Conservation (phyloP, 53 echinoderm and acorn worm genomes). For the Luidia sarsii region DNA sequence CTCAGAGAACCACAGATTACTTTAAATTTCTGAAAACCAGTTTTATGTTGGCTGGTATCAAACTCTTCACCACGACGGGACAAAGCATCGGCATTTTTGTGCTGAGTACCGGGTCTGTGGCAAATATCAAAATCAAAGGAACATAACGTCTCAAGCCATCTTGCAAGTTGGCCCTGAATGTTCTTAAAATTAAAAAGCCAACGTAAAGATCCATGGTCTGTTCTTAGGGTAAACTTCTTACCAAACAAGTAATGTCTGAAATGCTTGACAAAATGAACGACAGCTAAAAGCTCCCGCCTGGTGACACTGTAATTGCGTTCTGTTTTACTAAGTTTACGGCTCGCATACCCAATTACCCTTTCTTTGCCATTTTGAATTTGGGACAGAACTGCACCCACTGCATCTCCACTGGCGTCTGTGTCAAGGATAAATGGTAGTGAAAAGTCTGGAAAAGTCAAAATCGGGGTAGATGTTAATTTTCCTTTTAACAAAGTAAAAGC, state of each 20-base stretch:
- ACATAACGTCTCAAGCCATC: neutral
- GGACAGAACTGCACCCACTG: constrained; percentile 3
- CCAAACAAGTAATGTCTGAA: constrained; percentile 10
- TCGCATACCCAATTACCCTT: neutral
- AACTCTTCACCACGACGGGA: neutral
- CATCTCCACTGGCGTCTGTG: constrained; percentile 38
- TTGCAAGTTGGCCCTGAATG: constrained; percentile 13
- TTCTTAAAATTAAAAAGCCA: constrained; percentile 34
- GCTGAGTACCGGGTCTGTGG: constrained; percentile 12
- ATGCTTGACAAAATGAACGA: neutral
- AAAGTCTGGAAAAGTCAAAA: constrained; percentile 28
- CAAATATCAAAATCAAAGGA: neutral
- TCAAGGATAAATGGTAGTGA: constrained; percentile 4
- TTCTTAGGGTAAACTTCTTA: neutral
- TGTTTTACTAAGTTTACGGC: neutral
- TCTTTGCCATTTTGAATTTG: constrained; percentile 19
- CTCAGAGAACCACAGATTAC: neutral
- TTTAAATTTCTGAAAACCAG: neutral
- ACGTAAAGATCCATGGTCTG: constrained; percentile 20
- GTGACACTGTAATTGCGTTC: constrained; percentile 12
- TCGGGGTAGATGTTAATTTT: constrained; percentile 1
- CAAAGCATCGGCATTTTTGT: constrained; percentile 26
- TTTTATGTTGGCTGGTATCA: neutral
- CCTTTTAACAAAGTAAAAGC: neutral
- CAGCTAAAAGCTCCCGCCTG: constrained; percentile 2